Evolutionary conservation across 2,113 vertebrate genomes (phyloP).

Genomic region (Phocoena phocoena): DNA sequence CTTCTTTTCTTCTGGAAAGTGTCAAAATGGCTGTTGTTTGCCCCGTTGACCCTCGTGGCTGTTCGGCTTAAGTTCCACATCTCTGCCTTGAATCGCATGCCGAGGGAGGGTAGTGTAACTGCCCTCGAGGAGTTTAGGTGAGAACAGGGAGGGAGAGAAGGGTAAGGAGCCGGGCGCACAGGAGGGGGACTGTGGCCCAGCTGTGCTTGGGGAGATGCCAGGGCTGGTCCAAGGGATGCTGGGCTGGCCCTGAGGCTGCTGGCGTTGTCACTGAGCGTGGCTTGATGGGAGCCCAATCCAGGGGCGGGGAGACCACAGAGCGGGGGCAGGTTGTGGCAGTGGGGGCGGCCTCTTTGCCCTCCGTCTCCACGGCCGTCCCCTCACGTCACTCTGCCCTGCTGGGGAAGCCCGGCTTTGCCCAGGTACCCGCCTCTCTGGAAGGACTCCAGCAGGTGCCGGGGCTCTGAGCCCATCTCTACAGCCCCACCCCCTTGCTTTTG

Average conservation of each 20-base stretch:
- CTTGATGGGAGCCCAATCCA: not conserved
- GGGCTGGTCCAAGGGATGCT: accelerated
- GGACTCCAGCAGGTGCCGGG: not conserved
- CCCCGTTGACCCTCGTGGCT: not conserved
- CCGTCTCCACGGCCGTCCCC: accelerated
- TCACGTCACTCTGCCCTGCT: no score
- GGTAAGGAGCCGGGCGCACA: not conserved
- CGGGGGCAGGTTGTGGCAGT: accelerated
- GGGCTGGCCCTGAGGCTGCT: not conserved
- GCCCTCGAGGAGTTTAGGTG: not conserved
- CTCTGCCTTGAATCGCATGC: not conserved
- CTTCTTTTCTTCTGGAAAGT: not conserved
- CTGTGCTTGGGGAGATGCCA: not conserved
- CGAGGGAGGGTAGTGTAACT: not conserved
- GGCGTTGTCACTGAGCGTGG: accelerated
- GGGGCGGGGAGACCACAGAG: not conserved
- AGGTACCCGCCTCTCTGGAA: not conserved
- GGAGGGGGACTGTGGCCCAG: not conserved
- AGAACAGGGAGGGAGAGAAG: not conserved
- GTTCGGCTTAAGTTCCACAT: not conserved
- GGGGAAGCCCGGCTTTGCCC: not conserved
- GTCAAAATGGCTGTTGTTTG: not conserved
- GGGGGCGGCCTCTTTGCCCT: not conserved
- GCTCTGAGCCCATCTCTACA: not conserved
- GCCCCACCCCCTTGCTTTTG: not conserved